Conservation (phyloP, 2,888 invertebrate genomes). For the Thymelicus lineola region DNA sequence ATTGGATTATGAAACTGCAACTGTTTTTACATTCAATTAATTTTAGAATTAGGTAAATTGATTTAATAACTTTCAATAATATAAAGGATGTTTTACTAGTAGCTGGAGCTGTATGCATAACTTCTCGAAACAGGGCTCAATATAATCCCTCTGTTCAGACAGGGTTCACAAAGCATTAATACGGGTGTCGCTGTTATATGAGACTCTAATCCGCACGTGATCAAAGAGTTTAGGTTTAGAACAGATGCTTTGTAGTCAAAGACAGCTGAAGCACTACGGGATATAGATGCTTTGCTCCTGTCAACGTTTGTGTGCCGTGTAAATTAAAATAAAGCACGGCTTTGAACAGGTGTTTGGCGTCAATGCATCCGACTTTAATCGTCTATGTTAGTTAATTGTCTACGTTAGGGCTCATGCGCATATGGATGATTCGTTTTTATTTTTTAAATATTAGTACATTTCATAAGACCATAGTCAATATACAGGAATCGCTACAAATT, state of each 20-base stretch:
- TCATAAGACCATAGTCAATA: no score
- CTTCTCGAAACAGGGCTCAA: constrained; percentile 13
- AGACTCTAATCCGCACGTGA: constrained; percentile 23
- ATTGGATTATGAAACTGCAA: no score
- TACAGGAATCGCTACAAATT: no score
- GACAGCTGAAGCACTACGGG: not conserved
- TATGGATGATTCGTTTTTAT: no score
- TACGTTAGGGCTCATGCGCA: no score
- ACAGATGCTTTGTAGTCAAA: constrained; percentile 9
- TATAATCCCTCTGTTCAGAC: constrained; percentile 25
- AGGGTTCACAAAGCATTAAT: constrained; percentile 24
- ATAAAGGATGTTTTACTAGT: not conserved
- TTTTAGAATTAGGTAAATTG: no score
- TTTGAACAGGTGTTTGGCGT: no score
- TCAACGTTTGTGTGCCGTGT: not conserved
- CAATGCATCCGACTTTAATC: no score
- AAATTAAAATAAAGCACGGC: not conserved
- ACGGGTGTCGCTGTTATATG: constrained; percentile 22
- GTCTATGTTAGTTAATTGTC: no score
- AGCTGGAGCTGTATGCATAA: not conserved
- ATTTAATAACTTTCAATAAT: no score
- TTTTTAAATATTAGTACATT: no score
- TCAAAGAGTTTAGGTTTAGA: constrained; percentile 33
- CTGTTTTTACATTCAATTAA: no score
- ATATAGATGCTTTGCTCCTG: not conserved